Evolutionary conservation across 2,888 invertebrate species (phyloP).

Genomic region (Muscina levida): DNA sequence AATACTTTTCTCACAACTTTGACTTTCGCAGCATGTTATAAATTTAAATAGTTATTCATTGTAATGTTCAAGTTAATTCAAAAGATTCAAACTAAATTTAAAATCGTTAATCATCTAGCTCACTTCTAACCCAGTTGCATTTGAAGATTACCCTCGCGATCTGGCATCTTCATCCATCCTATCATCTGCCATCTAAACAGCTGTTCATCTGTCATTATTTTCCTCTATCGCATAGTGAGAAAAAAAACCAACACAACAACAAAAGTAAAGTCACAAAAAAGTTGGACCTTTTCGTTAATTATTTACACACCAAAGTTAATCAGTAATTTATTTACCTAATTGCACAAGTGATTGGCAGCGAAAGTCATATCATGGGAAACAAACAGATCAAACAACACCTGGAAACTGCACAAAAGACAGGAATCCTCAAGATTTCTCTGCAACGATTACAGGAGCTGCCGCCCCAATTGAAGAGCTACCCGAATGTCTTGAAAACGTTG

Average conservation of each 20-base stretch:
- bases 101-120: too few species aligned
- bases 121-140: too few species aligned
- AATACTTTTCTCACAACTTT: too few species aligned
- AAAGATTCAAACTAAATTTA: too few species aligned
- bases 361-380: slow-evolving; percentile 88
- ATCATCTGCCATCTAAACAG: slow-evolving; percentile 32
- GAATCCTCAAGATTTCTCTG: slow-evolving; percentile 92
- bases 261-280: slow-evolving; percentile 46
- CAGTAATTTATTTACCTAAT: slow-evolving; percentile 25
- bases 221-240: neutral
- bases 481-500: slow-evolving; percentile 89
- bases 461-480: slow-evolving; percentile 83
- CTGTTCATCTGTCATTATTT: slow-evolving; percentile 41
- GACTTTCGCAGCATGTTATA: too few species aligned
- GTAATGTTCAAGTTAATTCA: too few species aligned
- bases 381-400: slow-evolving; percentile 93
- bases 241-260: slow-evolving; percentile 32
- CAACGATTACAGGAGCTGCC: slow-evolving; percentile 91
- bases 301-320: slow-evolving; percentile 18
- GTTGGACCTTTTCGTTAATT: neutral
- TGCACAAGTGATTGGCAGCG: slow-evolving; percentile 20
- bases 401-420: slow-evolving; percentile 97
- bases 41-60: too few species aligned
- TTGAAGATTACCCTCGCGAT: neutral
- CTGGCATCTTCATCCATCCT: slow-evolving; percentile 45